Evolutionary conservation across 2,797 vertebrate genomes (phyloP).

Genomic region (Hipposideros larvatus): DNA sequence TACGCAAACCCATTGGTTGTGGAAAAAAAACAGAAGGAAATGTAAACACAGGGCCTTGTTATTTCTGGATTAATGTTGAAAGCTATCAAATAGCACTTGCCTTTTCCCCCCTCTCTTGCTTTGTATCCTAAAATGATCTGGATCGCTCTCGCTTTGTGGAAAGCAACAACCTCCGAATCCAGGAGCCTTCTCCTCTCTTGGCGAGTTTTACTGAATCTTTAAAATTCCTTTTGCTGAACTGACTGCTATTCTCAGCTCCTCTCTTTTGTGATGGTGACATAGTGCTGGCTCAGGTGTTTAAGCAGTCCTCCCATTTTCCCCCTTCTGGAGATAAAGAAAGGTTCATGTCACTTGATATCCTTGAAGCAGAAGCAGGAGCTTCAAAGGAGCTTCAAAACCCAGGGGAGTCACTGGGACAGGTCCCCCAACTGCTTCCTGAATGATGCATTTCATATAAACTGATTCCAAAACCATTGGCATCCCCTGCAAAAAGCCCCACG

Average conservation of each 20-base stretch:
- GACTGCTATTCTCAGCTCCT: slow-evolving; percentile 63
- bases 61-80: slow-evolving; percentile 72
- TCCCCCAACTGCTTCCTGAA: slow-evolving; percentile 73
- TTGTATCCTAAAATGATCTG: slow-evolving; percentile 75
- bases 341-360: slow-evolving; percentile 63
- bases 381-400: slow-evolving; percentile 67
- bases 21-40: slow-evolving; percentile 52
- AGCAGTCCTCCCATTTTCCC: slow-evolving; percentile 39
- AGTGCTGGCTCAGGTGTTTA: slow-evolving; percentile 58
- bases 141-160: slow-evolving; percentile 58
- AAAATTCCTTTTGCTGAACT: slow-evolving; percentile 57
- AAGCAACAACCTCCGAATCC: slow-evolving; percentile 52
- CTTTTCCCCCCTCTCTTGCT: neutral
- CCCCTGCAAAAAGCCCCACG: neutral
- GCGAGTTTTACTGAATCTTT: slow-evolving; percentile 63
- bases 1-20: slow-evolving; percentile 17
- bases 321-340: slow-evolving; percentile 74
- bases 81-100: slow-evolving; percentile 60
- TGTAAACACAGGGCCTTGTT: neutral
- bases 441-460: slow-evolving; percentile 34
- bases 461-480: slow-evolving; percentile 3
- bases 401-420: neutral
- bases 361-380: slow-evolving; percentile 70
- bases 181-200: slow-evolving; percentile 26
- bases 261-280: slow-evolving; percentile 34